These are phyloP conservation scores for Dorcus parallelipipedus DNA, from an alignment of 2,888 invertebrate genomes.

Conservation along the genomic window DNA sequence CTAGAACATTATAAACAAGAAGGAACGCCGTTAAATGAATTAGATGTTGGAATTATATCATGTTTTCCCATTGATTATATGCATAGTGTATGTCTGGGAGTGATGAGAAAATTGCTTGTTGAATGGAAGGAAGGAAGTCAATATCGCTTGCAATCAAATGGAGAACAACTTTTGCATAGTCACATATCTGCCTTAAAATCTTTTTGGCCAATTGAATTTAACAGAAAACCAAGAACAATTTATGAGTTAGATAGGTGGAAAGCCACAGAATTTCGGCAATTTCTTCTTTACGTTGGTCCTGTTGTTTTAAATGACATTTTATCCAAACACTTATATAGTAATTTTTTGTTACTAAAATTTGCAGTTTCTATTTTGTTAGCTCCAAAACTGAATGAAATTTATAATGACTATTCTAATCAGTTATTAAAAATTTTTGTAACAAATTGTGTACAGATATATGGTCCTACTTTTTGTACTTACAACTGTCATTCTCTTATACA, in stretches of 20 bases:
- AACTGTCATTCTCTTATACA: conserved; percentile 1
- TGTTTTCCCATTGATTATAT: conserved; percentile 26
- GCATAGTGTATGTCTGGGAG: conserved; percentile 26
- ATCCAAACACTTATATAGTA: conserved; percentile 14
- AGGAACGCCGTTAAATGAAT: conserved; percentile 18
- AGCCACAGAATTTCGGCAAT: conserved; percentile 28
- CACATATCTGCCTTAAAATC: background rate
- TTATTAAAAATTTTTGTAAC: background rate
- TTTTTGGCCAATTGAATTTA: conserved; percentile 29
- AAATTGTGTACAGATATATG: background rate
- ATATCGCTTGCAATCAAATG: background rate
- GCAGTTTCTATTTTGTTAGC: conserved; percentile 21
- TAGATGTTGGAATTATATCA: conserved; percentile 22
- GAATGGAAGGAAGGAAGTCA: conserved; percentile 16
- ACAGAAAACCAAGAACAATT: conserved; percentile 26
- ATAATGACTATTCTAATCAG: background rate
- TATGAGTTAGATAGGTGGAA: conserved; percentile 27
- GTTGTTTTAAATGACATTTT: conserved; percentile 19
- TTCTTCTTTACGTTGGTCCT: conserved; percentile 26
- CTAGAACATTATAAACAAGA: conserved; percentile 23
- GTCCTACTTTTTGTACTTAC: background rate
- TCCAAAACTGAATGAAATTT: background rate
- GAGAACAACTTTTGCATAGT: no score
- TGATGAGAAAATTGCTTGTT: conserved; percentile 21
- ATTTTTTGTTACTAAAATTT: conserved; percentile 25